phyloP scores from a whole-genome alignment of 2,113 vertebrate genomes.

The Saguinus midas region DNA sequence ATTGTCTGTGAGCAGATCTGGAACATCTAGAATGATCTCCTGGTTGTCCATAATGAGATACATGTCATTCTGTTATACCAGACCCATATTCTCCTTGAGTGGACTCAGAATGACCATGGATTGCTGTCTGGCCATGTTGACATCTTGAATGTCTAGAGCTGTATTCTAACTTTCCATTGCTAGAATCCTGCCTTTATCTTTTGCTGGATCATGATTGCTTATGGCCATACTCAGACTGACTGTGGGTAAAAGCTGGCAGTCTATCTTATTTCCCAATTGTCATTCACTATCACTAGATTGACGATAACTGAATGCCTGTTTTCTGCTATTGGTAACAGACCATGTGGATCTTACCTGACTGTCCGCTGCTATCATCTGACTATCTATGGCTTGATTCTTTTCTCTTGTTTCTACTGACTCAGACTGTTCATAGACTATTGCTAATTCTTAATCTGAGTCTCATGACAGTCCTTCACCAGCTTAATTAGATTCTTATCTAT shows the following conservation, averaged over 20 bases:
- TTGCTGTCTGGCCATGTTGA: not conserved
- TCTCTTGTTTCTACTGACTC: not conserved
- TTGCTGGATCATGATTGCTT: not conserved
- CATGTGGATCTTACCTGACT: not conserved
- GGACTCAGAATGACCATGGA: not conserved
- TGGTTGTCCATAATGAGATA: not conserved
- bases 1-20: not conserved
- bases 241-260: not conserved
- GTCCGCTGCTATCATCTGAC: not conserved
- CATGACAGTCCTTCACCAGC: not conserved
- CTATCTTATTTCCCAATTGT: not conserved
- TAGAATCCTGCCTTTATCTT: not conserved
- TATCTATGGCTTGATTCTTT: not conserved
- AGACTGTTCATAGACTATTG: not conserved
- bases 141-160: not conserved
- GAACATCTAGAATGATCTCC: not conserved
- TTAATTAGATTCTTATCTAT: not conserved
- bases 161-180: not conserved
- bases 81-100: not conserved
- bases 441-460: not conserved
- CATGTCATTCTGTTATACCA: not conserved
- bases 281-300: not conserved
- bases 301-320: not conserved
- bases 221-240: not conserved
- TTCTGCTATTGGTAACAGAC: not conserved